These are phyloP conservation scores for Ennomos erosarius DNA, from an alignment of 2,888 invertebrate genomes.

Conservation along the genomic window DNA sequence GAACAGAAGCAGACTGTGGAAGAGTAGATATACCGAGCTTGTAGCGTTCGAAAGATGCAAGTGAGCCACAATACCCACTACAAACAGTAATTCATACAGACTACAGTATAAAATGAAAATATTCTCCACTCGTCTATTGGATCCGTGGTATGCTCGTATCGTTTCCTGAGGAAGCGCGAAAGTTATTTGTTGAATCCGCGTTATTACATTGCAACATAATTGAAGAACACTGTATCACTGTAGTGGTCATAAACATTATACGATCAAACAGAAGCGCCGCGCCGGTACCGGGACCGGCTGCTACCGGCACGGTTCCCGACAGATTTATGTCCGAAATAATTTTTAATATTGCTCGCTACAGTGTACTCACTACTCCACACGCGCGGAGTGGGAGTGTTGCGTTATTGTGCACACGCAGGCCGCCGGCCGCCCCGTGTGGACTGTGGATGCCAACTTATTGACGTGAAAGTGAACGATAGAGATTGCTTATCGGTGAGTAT, in stretches of 20 bases:
- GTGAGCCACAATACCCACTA: too few species aligned
- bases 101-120: too few species aligned
- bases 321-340: conserved; percentile 9
- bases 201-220: conserved; percentile 14
- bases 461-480: not conserved
- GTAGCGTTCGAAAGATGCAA: too few species aligned
- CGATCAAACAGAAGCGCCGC: conserved; percentile 4
- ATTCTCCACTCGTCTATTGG: too few species aligned
- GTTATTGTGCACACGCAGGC: too few species aligned
- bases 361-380: too few species aligned
- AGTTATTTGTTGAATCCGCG: conserved; percentile 6
- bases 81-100: too few species aligned
- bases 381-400: too few species aligned
- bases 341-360: conserved; percentile 3
- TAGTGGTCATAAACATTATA: conserved; percentile 6
- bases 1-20: too few species aligned
- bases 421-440: too few species aligned
- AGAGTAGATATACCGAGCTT: too few species aligned
- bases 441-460: not conserved
- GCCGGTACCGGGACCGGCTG: conserved; percentile 2
- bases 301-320: not conserved
- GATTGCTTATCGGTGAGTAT: not conserved
- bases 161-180: not conserved
- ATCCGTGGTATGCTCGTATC: too few species aligned
- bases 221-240: conserved; percentile 10